These are phyloP conservation scores for Pelobates fuscus DNA, from an alignment of 2,113 vertebrate species.

Conservation along the genomic window DNA sequence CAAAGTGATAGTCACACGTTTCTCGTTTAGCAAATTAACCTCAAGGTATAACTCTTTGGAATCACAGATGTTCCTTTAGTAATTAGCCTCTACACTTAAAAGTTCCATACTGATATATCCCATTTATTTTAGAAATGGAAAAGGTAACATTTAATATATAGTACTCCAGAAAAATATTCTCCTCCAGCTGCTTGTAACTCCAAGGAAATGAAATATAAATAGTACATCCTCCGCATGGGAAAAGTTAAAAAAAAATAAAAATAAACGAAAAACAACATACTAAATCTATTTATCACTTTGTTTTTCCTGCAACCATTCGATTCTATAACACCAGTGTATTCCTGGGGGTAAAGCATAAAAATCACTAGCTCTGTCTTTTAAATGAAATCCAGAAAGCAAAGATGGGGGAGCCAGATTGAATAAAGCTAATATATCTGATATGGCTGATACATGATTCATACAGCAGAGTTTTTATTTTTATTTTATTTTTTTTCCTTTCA, in stretches of 20 bases:
- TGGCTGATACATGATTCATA: conserved; percentile 1
- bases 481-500: conserved; percentile 2
- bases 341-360: conserved; percentile 17
- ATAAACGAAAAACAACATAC: conserved; percentile 11
- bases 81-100: neutral
- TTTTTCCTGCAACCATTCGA: neutral
- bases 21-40: too few relatives aligned
- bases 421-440: conserved; percentile 29
- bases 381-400: conserved; percentile 22
- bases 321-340: conserved; percentile 10
- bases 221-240: neutral
- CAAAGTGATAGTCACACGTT: too few relatives aligned
- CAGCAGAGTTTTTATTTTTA: neutral
- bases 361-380: neutral
- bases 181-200: neutral
- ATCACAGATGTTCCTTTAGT: neutral
- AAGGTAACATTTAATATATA: neutral
- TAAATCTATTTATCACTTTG: conserved; percentile 19
- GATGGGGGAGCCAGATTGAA: neutral
- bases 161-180: neutral
- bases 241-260: neutral
- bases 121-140: too few relatives aligned
- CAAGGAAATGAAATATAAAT: neutral
- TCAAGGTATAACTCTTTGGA: too few relatives aligned
- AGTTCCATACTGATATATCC: neutral